Evolutionary conservation across 2,113 vertebrate genomes (phyloP), one percentile per base, ranked within the genome.

Genomic region (Cavia aperea): DNA sequence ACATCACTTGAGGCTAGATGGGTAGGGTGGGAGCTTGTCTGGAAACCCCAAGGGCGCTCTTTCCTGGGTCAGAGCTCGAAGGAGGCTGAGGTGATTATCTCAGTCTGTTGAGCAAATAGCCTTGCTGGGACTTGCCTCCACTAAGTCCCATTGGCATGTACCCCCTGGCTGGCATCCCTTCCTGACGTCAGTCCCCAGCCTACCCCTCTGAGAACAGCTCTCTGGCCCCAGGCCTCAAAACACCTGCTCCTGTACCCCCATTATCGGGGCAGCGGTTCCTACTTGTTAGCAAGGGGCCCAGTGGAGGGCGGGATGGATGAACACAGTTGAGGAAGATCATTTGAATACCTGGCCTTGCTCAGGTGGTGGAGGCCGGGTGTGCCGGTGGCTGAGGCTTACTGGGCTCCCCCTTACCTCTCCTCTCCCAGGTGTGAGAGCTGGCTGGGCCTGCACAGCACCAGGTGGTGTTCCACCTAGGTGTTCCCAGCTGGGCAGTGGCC

Each of bases 101-200:
- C 81, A 86, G 43, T 58, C 1, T n/a, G 31, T 19, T 94, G 87
- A 93, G 81, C 86, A 86, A 92, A 77, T 5, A 26, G 58, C 24
- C 29, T 49, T 91, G 95, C 93, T 1, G 24, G 81, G 87, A 95
- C 96, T 93, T 95, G 95, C 60, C 65, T 93, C 68, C 7, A 3
- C n/a, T 43, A 68, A 92, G 89, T 65, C 82, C 26, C 29, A 4
- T 43, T 83, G 84, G 94, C 95, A 86, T 15, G 83, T 60, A 60
- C 29, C 7, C 54, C 23, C n/a, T 58, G 73, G 63, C 68, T 83
- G 92, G 89, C 33, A 36, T 86, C 68, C 24, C 73, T 70, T 73
- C 75, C 58, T 26, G 65, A 86, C 0, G 1, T 84, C 94, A 95
- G 88, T 1, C 29, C 77, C 43, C 4, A 43, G 31, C 66, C 79